Evolutionary conservation across 2,888 invertebrate genomes (phyloP).

Genomic region (Tortricodes alternella): DNA sequence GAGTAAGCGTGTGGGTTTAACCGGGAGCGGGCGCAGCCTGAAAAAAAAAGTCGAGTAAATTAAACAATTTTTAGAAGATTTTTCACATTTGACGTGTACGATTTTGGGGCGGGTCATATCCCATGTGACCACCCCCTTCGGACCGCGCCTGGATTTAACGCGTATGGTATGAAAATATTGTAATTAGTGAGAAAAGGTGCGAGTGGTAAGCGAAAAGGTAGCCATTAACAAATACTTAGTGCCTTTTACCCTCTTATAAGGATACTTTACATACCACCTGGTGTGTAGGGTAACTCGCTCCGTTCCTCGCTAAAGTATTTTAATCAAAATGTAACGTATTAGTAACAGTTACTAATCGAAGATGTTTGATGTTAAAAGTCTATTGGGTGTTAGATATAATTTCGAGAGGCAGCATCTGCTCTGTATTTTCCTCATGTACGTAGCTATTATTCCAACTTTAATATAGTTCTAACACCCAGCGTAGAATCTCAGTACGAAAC

Average conservation of each 20-base stretch:
- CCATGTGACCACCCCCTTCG: too few species aligned
- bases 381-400: conserved; percentile 9
- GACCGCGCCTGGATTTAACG: too few species aligned
- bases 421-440: not conserved
- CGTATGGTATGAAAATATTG: not conserved
- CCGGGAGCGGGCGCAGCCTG: too few species aligned
- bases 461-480: conserved; percentile 1
- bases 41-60: too few species aligned
- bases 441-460: too few species aligned
- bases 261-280: not conserved
- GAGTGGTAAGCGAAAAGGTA: not conserved
- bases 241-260: not conserved
- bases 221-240: conserved; percentile 3
- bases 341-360: not conserved
- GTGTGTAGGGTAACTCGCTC: not conserved
- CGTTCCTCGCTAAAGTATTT: not conserved
- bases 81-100: too few species aligned
- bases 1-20: too few species aligned
- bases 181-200: not conserved
- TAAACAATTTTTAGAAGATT: too few species aligned
- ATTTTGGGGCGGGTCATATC: too few species aligned
- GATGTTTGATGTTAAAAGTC: conserved; percentile 3
- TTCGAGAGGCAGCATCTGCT: not conserved
- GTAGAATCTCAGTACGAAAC: conserved; percentile 23
- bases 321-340: not conserved